These are phyloP conservation scores for Melanotaenia duboulayi DNA, from an alignment of 2,113 vertebrate species.

Conservation along the genomic window DNA sequence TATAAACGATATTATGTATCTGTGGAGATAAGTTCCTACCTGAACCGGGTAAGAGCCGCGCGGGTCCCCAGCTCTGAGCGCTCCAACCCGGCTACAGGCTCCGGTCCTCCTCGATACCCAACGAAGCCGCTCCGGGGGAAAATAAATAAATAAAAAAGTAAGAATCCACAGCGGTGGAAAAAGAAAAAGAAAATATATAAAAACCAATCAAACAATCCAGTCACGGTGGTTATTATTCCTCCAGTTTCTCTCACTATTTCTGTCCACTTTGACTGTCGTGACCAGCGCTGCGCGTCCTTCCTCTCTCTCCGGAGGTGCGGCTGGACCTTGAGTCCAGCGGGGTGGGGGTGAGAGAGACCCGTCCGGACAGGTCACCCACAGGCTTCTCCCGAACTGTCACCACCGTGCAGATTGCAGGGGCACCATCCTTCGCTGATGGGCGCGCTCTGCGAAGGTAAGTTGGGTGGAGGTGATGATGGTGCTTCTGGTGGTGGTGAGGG, in stretches of 20 bases:
- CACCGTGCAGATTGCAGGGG: conserved; percentile 19
- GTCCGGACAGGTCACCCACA: conserved; percentile 61
- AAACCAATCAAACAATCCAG: conserved; percentile 64
- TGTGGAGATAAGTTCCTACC: conserved; percentile 72
- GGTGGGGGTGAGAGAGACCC: conserved; percentile 32
- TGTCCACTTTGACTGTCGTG: conserved; percentile 71
- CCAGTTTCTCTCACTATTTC: conserved; percentile 40
- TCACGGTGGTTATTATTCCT: conserved; percentile 58
- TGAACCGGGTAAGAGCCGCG: conserved; percentile 71
- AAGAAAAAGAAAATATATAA: conserved; percentile 7
- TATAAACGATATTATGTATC: neutral
- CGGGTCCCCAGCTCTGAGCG: conserved; percentile 69
- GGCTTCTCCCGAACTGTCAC: conserved; percentile 44
- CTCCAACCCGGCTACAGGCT: conserved; percentile 74
- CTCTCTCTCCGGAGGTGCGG: conserved; percentile 39
- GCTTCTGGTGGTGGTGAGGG: neutral
- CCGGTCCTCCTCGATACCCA: conserved; percentile 62
- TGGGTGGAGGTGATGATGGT: conserved; percentile 14
- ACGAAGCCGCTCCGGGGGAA: conserved; percentile 63
- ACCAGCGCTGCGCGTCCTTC: conserved; percentile 50
- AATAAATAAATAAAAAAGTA: neutral
- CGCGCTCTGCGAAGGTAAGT: conserved; percentile 22
- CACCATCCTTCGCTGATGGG: conserved; percentile 60
- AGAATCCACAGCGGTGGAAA: conserved; percentile 63
- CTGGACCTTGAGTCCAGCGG: conserved; percentile 33